Percentiles rank a stretch among this genome's conserved stretches.
Evolutionary conservation across 2,797 vertebrate species (phyloP).

Genomic region (Cossypha niveicapilla): DNA sequence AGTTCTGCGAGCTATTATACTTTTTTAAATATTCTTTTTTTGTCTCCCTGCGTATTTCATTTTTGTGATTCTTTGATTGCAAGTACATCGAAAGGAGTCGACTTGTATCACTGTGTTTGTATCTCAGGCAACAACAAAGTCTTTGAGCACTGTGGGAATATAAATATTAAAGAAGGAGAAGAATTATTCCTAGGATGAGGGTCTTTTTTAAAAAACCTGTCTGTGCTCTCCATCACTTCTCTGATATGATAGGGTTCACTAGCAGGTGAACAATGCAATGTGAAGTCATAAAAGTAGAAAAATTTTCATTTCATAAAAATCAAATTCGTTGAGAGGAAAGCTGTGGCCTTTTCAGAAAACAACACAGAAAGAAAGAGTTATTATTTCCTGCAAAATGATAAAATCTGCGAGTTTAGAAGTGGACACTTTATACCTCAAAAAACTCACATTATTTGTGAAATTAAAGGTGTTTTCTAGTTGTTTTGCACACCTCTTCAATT

Average conservation of each 20-base stretch:
- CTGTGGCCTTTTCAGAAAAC: neutral
- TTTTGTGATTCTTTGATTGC: neutral
- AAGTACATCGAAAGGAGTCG: neutral
- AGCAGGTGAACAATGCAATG: neutral
- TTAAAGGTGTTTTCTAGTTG: neutral
- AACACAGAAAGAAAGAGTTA: neutral
- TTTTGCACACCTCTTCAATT: neutral
- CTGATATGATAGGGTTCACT: neutral
- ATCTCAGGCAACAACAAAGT: neutral
- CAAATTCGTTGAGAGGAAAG: neutral
- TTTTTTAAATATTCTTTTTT: neutral
- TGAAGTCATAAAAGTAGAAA: neutral
- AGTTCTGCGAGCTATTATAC: neutral
- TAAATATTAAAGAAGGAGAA: slow-evolving; percentile 34
- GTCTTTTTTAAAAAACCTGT: neutral
- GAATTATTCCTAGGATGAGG: neutral
- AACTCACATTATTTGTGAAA: neutral
- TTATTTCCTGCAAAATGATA: neutral
- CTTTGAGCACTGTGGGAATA: neutral
- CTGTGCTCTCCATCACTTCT: neutral
- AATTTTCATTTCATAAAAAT: neutral
- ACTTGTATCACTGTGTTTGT: neutral
- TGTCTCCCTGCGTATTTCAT: neutral
- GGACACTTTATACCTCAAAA: neutral
- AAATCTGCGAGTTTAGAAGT: neutral